These are phyloP conservation scores for Troglohyphantes excavatus DNA, from an alignment of 2,888 invertebrate genomes.

Conservation along the genomic window DNA sequence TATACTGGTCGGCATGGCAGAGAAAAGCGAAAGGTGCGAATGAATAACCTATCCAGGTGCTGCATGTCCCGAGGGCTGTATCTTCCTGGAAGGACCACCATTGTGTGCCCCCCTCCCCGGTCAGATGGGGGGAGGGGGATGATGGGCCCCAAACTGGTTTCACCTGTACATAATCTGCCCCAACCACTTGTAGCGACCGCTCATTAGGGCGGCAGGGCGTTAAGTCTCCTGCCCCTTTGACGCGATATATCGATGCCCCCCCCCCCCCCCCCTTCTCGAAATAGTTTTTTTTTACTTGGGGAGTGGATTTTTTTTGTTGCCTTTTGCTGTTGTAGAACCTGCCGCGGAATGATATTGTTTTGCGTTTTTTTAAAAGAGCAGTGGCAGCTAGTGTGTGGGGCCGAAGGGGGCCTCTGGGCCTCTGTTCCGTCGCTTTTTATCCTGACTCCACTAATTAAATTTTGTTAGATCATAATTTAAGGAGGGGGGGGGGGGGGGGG, in stretches of 20 bases:
- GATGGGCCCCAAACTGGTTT: constrained; percentile 59
- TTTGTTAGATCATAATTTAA: too few species aligned
- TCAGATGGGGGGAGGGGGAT: neutral
- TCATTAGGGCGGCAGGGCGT: constrained; percentile 74
- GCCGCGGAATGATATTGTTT: neutral
- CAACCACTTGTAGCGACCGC: constrained; percentile 67
- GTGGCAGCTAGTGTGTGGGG: too few species aligned
- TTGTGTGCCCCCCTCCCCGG: constrained; percentile 36
- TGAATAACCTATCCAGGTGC: constrained; percentile 59
- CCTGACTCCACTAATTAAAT: too few species aligned
- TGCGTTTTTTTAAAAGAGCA: too few species aligned
- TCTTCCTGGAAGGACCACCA: constrained; percentile 59
- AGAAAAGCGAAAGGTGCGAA: constrained; percentile 61
- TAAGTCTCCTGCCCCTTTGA: constrained; percentile 75
- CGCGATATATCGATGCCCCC: constrained; percentile 42
- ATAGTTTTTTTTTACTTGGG: neutral
- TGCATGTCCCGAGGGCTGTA: constrained; percentile 46
- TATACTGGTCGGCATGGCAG: constrained; percentile 19
- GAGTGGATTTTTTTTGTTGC: constrained; percentile 8
- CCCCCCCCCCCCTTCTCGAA: neutral
- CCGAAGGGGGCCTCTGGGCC: too few species aligned
- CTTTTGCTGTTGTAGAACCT: neutral
- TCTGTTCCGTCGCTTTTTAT: too few species aligned
- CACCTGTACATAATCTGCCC: constrained; percentile 37
- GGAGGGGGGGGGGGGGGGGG: too few species aligned